Percentiles rank a stretch among this genome's conserved stretches.
phyloP scores from a whole-genome alignment of 2,888 invertebrate species.

The Cataglyphis cursor region DNA sequence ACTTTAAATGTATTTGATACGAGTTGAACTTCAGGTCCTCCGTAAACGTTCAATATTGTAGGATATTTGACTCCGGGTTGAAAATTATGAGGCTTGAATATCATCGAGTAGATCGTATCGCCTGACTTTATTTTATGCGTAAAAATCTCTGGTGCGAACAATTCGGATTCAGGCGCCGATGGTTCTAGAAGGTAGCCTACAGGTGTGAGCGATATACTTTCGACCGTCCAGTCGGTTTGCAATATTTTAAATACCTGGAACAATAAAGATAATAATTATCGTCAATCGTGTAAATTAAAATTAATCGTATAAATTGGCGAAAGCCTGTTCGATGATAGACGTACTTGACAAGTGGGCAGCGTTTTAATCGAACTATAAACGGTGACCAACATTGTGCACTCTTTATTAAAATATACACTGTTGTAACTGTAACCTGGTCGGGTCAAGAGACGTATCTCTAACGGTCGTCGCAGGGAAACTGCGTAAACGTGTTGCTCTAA shows the following conservation, averaged over 20 bases:
- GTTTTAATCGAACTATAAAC: constrained; percentile 94
- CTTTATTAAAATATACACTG: constrained; percentile 88
- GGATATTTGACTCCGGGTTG: constrained; percentile 92
- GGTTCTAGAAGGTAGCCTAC: constrained; percentile 92
- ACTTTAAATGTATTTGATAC: constrained; percentile 98
- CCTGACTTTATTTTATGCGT: constrained; percentile 91
- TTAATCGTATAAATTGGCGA: background rate
- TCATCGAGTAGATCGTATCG: constrained; percentile 93
- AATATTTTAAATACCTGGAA: constrained; percentile 90
- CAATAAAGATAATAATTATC: background rate
- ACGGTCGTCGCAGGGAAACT: constrained; percentile 91
- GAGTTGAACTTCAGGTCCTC: constrained; percentile 99
- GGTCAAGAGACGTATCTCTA: constrained; percentile 92
- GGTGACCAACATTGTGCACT: constrained; percentile 93
- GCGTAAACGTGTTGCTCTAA: constrained; percentile 97
- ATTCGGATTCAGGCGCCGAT: constrained; percentile 88
- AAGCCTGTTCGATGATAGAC: constrained; percentile 9
- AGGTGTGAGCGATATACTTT: constrained; percentile 90
- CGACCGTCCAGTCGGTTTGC: constrained; percentile 91
- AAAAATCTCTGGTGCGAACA: constrained; percentile 92
- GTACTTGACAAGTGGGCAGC: constrained; percentile 91
- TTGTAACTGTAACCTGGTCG: constrained; percentile 94
- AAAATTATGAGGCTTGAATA: constrained; percentile 94
- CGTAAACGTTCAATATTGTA: constrained; percentile 98
- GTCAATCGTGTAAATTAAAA: background rate